These are phyloP conservation scores for Gymnothorax javanicus DNA, from an alignment of 2,797 vertebrate species.

Conservation along the genomic window DNA sequence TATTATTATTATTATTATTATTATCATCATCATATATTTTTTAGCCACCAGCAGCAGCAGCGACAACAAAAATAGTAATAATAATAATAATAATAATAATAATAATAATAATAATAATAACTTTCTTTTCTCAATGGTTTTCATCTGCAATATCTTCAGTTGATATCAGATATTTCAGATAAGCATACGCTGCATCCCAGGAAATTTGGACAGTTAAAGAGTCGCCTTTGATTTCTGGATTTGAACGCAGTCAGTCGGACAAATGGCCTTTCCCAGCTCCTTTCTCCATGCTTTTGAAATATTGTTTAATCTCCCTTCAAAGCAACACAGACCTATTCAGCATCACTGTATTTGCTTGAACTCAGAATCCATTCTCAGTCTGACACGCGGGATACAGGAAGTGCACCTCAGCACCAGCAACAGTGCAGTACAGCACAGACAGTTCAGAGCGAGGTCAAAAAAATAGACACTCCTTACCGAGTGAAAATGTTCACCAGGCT, in stretches of 20 bases:
- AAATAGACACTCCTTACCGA: conserved; percentile 68
- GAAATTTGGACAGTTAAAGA: not conserved
- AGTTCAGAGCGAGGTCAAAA: conserved; percentile 69
- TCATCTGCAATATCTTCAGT: not conserved
- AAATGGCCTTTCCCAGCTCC: not conserved
- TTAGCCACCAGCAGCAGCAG: no score
- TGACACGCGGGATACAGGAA: not conserved
- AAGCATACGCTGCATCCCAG: no score
- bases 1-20: not conserved
- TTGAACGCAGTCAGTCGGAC: not conserved
- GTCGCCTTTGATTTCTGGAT: not conserved
- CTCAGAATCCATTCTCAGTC: not conserved
- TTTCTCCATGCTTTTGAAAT: not conserved
- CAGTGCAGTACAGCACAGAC: not conserved
- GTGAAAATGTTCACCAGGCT: conserved; percentile 40
- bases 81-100: no score
- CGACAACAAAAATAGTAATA: no score
- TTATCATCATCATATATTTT: not conserved
- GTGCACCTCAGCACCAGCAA: not conserved
- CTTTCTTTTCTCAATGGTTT: not conserved
- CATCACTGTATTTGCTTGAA: not conserved
- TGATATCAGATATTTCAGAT: no score
- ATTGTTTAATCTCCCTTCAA: not conserved
- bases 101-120: not conserved
- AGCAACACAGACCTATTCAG: not conserved